These are phyloP conservation scores for Erithacus rubecula DNA, from an alignment of 2,797 vertebrate genomes.

Conservation along the genomic window DNA sequence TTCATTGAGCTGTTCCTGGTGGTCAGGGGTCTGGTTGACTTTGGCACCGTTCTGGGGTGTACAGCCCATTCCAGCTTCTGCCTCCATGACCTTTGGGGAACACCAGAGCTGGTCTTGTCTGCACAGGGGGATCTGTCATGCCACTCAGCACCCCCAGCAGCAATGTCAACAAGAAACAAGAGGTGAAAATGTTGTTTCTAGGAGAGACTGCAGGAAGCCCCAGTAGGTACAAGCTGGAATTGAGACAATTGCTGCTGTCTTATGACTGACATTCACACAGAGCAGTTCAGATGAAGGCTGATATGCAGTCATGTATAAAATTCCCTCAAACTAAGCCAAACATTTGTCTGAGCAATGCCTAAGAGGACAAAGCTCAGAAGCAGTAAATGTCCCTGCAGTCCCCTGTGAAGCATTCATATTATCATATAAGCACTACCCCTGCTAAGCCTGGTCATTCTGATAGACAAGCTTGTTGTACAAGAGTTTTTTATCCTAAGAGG, in stretches of 20 bases:
- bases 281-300: not conserved
- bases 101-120: not conserved
- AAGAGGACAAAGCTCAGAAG: not conserved
- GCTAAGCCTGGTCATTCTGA: not conserved
- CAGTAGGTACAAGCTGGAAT: not conserved
- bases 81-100: not conserved
- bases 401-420: not conserved
- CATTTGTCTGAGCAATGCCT: not conserved
- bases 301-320: not conserved
- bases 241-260: not conserved
- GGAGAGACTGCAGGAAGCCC: not conserved
- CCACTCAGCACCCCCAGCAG: not conserved
- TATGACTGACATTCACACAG: not conserved
- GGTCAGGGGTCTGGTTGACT: not conserved
- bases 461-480: not conserved
- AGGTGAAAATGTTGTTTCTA: not conserved
- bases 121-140: not conserved
- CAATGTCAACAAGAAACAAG: not conserved
- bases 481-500: not conserved
- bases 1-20: not conserved
- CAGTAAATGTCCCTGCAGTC: not conserved
- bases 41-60: accelerated
- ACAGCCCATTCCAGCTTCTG: not conserved
- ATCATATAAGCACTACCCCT: not conserved
- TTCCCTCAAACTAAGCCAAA: not conserved